phyloP scores from a whole-genome alignment of 2,888 invertebrate genomes.

The Venustoraphidia nigricollis region DNA sequence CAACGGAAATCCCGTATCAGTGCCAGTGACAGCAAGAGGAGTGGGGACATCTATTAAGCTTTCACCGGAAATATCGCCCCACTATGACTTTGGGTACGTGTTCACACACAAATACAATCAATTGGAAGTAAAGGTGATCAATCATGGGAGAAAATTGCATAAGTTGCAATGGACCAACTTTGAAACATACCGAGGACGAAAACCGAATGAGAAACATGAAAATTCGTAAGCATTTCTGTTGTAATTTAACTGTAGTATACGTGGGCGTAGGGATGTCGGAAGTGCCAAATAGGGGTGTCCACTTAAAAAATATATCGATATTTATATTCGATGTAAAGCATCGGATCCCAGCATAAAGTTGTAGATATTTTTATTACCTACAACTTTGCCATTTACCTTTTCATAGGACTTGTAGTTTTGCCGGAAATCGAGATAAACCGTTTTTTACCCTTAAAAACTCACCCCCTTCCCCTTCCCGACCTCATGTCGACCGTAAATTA shows the following conservation, averaged over 20 bases:
- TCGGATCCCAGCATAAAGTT: no score
- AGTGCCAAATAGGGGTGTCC: no score
- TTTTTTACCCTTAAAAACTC: no score
- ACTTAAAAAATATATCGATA: no score
- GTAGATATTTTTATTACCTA: no score
- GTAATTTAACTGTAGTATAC: neutral
- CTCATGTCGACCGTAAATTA: no score
- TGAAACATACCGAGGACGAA: neutral
- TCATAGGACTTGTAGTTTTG: no score
- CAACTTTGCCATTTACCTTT: no score
- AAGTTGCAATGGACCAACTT: conserved; percentile 32
- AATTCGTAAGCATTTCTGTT: neutral
- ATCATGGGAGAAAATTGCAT: conserved; percentile 36
- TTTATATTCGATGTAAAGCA: no score
- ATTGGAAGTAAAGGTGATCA: conserved; percentile 32
- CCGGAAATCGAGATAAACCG: no score
- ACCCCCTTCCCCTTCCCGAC: no score
- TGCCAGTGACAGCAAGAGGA: conserved; percentile 40
- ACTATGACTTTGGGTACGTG: conserved; percentile 41
- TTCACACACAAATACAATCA: conserved; percentile 38
- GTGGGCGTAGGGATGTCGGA: no score
- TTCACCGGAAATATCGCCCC: conserved; percentile 39
- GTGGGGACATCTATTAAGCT: conserved; percentile 49
- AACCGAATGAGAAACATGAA: neutral
- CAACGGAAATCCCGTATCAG: conserved; percentile 26